These are phyloP conservation scores for Xestoiulus laeticollis DNA, from an alignment of 2,888 invertebrate species.

Conservation along the genomic window DNA sequence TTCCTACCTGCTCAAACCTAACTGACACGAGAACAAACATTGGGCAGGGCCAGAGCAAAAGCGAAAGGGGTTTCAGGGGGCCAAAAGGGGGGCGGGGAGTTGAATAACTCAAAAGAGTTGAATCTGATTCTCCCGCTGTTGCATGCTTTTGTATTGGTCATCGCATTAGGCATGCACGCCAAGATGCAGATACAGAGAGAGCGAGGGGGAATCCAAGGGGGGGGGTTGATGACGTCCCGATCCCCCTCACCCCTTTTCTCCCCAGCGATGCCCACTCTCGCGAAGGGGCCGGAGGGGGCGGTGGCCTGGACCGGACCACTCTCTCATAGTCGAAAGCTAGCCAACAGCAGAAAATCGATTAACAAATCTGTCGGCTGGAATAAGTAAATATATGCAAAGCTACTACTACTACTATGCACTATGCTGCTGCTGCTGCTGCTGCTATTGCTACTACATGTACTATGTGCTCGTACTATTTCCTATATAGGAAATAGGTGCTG, in stretches of 20 bases:
- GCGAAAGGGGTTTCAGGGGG: neutral
- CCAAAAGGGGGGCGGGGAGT: neutral
- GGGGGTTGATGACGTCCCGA: neutral
- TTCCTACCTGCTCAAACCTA: constrained; percentile 3
- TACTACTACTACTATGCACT: constrained; percentile 39
- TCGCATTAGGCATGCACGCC: constrained; percentile 43
- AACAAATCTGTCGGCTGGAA: constrained; percentile 43
- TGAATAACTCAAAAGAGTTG: constrained; percentile 43
- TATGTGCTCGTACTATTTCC: neutral
- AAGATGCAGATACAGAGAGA: constrained; percentile 38
- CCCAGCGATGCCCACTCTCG: constrained; percentile 1
- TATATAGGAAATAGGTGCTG: neutral
- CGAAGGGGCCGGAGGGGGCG: constrained; percentile 37
- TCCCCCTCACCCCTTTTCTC: neutral
- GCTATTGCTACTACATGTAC: neutral
- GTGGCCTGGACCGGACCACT: constrained; percentile 41
- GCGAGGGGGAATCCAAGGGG: neutral
- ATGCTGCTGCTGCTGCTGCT: neutral
- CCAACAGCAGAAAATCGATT: constrained; percentile 43
- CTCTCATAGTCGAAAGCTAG: constrained; percentile 36
- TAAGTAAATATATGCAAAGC: constrained; percentile 40
- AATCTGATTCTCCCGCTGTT: constrained; percentile 43
- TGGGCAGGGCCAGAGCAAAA: constrained; percentile 35
- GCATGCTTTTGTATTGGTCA: constrained; percentile 41
- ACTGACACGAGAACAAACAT: constrained; percentile 41